Percentiles rank a stretch among this genome's conserved stretches.
Evolutionary conservation across 2,113 vertebrate genomes (phyloP).

Genomic region (Grammomys dolichurus): DNA sequence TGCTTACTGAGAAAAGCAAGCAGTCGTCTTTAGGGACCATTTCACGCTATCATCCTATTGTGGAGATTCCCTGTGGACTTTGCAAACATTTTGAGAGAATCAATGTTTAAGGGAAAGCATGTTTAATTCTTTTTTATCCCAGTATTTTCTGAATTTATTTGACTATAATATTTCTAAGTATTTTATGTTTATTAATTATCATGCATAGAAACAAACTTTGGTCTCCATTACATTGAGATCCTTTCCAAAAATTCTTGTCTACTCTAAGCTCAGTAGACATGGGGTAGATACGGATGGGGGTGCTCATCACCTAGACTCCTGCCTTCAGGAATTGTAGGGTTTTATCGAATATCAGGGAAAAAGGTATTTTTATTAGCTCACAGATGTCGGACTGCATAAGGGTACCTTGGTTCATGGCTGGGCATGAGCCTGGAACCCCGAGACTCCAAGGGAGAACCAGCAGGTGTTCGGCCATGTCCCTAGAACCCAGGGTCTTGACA

Average conservation of each 20-base stretch:
- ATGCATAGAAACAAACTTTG: not conserved
- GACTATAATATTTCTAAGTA: not conserved
- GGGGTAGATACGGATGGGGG: not conserved
- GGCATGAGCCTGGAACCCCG: no score
- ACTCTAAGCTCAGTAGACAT: not conserved
- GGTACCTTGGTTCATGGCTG: no score
- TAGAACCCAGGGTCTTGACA: no score
- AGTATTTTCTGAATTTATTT: constrained; percentile 2
- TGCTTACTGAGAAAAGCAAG: not conserved
- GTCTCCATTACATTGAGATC: not conserved
- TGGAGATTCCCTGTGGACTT: constrained; percentile 34
- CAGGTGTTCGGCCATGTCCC: no score
- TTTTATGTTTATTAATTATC: not conserved
- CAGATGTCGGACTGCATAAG: no score
- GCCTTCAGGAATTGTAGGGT: not conserved
- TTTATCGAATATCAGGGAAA: not conserved
- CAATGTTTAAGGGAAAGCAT: not conserved
- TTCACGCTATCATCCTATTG: not conserved
- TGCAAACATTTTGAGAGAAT: constrained; percentile 5
- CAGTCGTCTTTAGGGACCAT: constrained; percentile 2
- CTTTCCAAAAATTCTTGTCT: not conserved
- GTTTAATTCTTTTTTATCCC: constrained; percentile 8
- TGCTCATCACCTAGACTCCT: not conserved
- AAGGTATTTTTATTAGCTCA: not conserved
- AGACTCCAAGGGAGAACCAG: no score